phyloP scores from a whole-genome alignment of 2,888 invertebrate species.

The Mesorhabditis sp. region DNA sequence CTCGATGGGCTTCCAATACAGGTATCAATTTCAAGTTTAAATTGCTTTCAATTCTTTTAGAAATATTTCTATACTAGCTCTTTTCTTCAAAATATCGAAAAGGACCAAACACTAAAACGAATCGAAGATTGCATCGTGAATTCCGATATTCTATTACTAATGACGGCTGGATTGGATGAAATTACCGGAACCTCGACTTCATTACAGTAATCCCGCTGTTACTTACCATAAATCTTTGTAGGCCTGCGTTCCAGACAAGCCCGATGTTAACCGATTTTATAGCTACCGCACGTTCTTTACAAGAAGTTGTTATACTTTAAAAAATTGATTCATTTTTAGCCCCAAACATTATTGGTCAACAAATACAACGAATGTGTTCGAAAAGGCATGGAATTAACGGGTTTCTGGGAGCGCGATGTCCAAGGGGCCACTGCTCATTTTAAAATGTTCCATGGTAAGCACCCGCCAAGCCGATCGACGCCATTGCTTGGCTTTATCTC shows the following conservation, averaged over 20 bases:
- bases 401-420: background rate
- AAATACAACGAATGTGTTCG: slow-evolving; percentile 1
- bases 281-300: background rate
- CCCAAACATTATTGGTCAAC: background rate
- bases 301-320: background rate
- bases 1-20: background rate
- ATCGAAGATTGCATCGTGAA: background rate
- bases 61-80: slow-evolving; percentile 1
- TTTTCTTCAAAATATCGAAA: background rate
- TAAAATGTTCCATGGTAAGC: slow-evolving; percentile 3
- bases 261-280: background rate
- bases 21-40: background rate
- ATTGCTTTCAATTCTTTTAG: background rate
- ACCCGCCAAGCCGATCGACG: too few species aligned
- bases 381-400: background rate
- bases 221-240: background rate
- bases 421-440: background rate
- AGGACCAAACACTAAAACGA: background rate
- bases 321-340: background rate
- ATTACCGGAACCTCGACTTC: background rate
- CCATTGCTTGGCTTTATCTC: too few species aligned
- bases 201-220: background rate
- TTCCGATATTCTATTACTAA: background rate
- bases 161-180: background rate
- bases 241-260: background rate